Evolutionary conservation across 2,797 vertebrate species (phyloP).

Genomic region (Gadopsis bispinosus): DNA sequence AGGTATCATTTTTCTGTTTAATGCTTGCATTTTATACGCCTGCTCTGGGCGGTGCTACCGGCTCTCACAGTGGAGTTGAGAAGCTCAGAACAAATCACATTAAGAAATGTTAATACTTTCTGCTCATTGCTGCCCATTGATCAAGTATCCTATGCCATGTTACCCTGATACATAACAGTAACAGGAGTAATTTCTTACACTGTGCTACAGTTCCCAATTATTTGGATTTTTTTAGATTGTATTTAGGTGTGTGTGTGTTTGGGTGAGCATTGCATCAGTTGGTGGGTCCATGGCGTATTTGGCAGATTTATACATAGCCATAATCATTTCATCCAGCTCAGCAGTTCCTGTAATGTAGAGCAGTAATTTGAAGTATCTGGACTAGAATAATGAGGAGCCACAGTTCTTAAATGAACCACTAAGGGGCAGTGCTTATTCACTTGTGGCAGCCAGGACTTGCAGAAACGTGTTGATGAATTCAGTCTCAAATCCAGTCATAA

Average conservation of each 20-base stretch:
- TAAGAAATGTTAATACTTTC: background rate
- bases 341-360: background rate
- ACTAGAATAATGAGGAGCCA: background rate
- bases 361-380: background rate
- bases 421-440: conserved; percentile 48
- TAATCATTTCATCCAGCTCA: conserved; percentile 5
- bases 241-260: background rate
- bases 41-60: background rate
- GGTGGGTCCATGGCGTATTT: background rate
- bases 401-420: background rate
- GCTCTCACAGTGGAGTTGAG: background rate
- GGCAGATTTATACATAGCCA: background rate
- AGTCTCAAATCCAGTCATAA: conserved; percentile 10
- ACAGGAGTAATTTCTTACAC: background rate
- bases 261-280: background rate
- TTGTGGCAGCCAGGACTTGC: background rate
- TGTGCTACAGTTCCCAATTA: background rate
- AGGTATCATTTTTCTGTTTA: background rate
- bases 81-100: background rate
- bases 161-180: background rate
- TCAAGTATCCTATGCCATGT: background rate
- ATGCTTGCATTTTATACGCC: background rate
- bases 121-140: background rate
- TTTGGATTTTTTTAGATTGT: background rate
- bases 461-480: background rate